These are phyloP conservation scores for Drosophila tropicalis DNA, from an alignment of 1,140 invertebrate genomes.

Conservation along the genomic window DNA sequence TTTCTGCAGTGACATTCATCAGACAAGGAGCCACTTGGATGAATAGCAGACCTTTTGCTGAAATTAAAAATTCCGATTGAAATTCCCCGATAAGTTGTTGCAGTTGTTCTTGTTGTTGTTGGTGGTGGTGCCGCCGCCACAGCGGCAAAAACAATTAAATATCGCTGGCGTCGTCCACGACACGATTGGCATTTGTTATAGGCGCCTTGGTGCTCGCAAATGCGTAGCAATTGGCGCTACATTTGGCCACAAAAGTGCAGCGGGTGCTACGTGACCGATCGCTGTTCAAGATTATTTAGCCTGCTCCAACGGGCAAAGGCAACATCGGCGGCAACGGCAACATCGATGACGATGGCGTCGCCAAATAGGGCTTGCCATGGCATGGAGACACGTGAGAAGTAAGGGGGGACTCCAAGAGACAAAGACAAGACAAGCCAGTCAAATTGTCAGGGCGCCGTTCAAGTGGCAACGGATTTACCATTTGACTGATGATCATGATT, in stretches of 20 bases:
- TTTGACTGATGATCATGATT: conserved; percentile 83
- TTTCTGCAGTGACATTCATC: conserved; percentile 70
- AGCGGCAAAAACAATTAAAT: conserved; percentile 79
- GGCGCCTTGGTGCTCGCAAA: conserved; percentile 76
- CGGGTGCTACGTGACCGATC: conserved; percentile 74
- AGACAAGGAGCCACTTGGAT: conserved; percentile 42
- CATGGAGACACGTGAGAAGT: neutral
- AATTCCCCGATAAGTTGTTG: conserved; percentile 78
- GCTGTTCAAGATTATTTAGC: conserved; percentile 60
- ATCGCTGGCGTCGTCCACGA: conserved; percentile 78
- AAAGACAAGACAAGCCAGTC: conserved; percentile 45
- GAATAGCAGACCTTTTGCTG: conserved; percentile 54
- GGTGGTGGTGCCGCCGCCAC: neutral
- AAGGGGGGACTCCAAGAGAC: neutral
- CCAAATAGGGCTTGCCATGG: conserved; percentile 5
- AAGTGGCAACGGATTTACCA: conserved; percentile 56
- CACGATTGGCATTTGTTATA: conserved; percentile 82
- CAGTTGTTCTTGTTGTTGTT: conserved; percentile 46
- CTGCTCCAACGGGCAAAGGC: conserved; percentile 19
- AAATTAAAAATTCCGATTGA: conserved; percentile 81
- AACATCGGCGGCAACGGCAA: neutral
- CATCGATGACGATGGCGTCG: neutral
- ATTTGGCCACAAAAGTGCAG: conserved; percentile 74
- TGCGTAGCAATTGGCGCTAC: conserved; percentile 80
- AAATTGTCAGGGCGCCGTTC: conserved; percentile 71